A percentile compares a stretch with the other conserved stretches of the same genome.
Conservation (phyloP, 2,888 invertebrate genomes). For the Frankliniella fusca region DNA sequence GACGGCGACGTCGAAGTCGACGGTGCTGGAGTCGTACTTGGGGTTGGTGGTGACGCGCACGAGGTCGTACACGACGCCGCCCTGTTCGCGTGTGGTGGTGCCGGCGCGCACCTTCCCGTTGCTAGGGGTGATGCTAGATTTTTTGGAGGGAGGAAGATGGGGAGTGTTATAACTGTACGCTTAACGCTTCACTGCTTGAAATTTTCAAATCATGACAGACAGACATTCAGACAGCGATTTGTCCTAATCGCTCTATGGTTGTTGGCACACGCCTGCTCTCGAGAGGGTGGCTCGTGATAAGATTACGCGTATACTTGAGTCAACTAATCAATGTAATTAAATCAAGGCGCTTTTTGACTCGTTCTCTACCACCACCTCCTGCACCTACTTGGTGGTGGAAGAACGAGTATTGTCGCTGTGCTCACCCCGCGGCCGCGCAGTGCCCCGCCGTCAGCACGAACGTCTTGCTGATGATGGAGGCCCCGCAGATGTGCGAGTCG, state of each 20-base stretch:
- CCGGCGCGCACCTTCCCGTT: neutral
- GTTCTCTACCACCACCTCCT: too few relatives aligned
- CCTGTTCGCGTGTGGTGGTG: neutral
- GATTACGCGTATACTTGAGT: neutral
- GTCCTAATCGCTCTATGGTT: neutral
- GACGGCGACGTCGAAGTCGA: slow-evolving; percentile 29
- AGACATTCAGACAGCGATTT: neutral
- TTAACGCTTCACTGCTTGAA: too few relatives aligned
- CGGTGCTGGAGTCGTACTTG: neutral
- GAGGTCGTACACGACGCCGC: neutral
- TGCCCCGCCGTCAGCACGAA: slow-evolving; percentile 43
- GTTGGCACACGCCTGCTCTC: neutral
- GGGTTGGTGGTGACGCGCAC: neutral
- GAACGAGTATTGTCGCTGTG: too few relatives aligned
- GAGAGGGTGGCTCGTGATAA: neutral
- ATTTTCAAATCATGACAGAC: too few relatives aligned
- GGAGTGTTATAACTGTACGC: neutral
- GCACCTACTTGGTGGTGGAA: too few relatives aligned
- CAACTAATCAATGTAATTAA: too few relatives aligned
- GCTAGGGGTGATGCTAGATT: slow-evolving; percentile 28
- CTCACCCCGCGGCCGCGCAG: slow-evolving; percentile 33
- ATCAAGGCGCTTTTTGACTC: too few relatives aligned
- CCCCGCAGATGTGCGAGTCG: slow-evolving; percentile 42
- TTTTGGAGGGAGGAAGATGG: neutral
- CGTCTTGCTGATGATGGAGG: slow-evolving; percentile 42